Evolutionary conservation across 2,113 vertebrate genomes (phyloP).

Genomic region (Sebastes fasciatus): DNA sequence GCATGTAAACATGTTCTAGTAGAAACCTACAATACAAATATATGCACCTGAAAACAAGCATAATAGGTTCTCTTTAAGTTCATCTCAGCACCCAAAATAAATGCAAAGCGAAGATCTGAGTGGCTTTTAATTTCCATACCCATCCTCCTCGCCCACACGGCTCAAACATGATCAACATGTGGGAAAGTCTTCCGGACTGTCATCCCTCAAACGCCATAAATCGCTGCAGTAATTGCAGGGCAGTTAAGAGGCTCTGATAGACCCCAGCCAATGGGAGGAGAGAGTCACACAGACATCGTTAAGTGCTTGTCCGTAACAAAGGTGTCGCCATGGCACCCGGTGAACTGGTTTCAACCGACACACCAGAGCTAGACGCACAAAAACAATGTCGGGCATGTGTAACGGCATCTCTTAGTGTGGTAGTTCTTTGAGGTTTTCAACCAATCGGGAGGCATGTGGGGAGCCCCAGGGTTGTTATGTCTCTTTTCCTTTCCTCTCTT

Average conservation of each 20-base stretch:
- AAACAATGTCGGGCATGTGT: neutral
- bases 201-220: neutral
- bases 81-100: neutral
- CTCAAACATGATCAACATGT: conserved; percentile 14
- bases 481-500: neutral
- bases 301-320: conserved; percentile 5
- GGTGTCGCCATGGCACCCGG: conserved; percentile 61
- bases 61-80: no score
- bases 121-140: conserved; percentile 2
- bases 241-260: conserved; percentile 40
- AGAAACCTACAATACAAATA: no score
- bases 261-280: conserved; percentile 30
- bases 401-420: neutral
- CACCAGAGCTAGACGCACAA: no score
- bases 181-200: neutral
- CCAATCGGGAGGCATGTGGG: conserved; percentile 6
- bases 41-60: no score
- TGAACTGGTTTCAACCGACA: conserved; percentile 21
- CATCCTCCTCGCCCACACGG: neutral
- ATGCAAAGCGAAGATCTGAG: neutral
- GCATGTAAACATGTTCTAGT: no score
- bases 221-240: conserved; percentile 20
- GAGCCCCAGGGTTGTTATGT: neutral
- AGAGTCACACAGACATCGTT: conserved; percentile 9
- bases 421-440: neutral